Evolutionary conservation across 92 coral and sea anemone genomes (phyloP), one percentile per base, ranked within the genome.

Genomic region (Siderastrea radians): DNA sequence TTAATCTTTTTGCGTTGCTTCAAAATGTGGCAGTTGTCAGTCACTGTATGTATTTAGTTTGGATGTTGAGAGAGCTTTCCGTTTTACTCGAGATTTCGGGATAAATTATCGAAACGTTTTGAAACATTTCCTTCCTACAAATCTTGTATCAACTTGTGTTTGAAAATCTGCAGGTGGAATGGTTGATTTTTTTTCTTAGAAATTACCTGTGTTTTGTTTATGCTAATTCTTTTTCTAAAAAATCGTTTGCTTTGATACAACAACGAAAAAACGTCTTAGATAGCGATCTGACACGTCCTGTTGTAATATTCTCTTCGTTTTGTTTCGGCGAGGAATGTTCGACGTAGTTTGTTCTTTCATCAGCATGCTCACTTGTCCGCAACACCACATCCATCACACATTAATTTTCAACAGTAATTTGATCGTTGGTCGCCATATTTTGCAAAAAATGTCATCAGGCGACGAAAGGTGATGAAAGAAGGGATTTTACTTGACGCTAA

Each of bases 41-140:
- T 44, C 26, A 60, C 67, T 77, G 11, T 15, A 13, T 44, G 52
- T 77, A 57, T 77, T 60, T 55, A 77, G 68, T 59, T 57, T 15
- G 53, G n/a, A 19, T 77, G 66, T 60, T 77, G 67, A 77, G 7
- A 64, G 81, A 51, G 43, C 50, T 16, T 77, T 13, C 67, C 47
- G 78, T 59, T 43, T 2, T 38, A 13, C 16, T 6, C 13, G 58
- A 57, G 19, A 49, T 75, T 55, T 54, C 26, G 44, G 46, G 38
- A 11, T 55, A 19, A 52, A 19, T 38, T 3, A 26, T 75, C 7
- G 9, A 6, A 9, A 73, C 17, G n/a, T 57, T 44, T 45, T 8
- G 17, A 1, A 12, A 52, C 26, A 7, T 46, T 77, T 77, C 49
- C 26, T 54, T 77, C 9, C 50, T 50, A 46, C n/a, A 17, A 74